Evolutionary conservation across 2,888 invertebrate genomes (phyloP).

Genomic region (Phortica magna): DNA sequence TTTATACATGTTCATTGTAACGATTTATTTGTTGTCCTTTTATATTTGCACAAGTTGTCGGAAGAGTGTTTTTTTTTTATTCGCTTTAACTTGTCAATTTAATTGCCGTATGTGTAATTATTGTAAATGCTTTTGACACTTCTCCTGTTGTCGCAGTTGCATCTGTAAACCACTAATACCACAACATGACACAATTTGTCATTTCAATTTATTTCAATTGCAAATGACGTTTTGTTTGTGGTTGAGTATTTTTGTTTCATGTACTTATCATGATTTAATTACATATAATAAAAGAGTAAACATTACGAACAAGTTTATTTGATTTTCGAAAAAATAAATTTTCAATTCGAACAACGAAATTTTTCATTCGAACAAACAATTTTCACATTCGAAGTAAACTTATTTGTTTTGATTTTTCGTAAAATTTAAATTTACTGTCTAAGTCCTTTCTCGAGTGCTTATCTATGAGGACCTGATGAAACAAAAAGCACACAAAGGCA

Average conservation of each 20-base stretch:
- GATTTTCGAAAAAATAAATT: too few species aligned
- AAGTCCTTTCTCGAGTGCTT: too few species aligned
- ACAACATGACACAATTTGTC: conserved; percentile 70
- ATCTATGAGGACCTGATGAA: too few species aligned
- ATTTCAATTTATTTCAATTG: conserved; percentile 70
- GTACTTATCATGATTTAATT: not conserved
- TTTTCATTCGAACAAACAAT: not conserved
- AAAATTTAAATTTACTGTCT: too few species aligned
- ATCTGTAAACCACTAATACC: conserved; percentile 44
- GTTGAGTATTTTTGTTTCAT: not conserved
- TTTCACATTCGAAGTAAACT: too few species aligned
- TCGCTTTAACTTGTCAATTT: conserved; percentile 4
- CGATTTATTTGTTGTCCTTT: conserved; percentile 18
- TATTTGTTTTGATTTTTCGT: too few species aligned
- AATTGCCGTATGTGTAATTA: conserved; percentile 9
- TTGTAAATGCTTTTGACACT: conserved; percentile 1
- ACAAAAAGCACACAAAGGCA: too few species aligned
- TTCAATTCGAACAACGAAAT: not conserved
- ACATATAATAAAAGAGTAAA: too few species aligned
- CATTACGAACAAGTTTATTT: too few species aligned
- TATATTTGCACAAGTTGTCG: not conserved
- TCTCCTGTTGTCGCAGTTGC: not conserved
- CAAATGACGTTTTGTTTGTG: conserved; percentile 45
- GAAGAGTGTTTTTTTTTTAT: not conserved
- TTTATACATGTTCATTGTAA: not conserved